These are phyloP conservation scores for Saturnia pavonia DNA, from an alignment of 2,888 invertebrate species.

Conservation along the genomic window DNA sequence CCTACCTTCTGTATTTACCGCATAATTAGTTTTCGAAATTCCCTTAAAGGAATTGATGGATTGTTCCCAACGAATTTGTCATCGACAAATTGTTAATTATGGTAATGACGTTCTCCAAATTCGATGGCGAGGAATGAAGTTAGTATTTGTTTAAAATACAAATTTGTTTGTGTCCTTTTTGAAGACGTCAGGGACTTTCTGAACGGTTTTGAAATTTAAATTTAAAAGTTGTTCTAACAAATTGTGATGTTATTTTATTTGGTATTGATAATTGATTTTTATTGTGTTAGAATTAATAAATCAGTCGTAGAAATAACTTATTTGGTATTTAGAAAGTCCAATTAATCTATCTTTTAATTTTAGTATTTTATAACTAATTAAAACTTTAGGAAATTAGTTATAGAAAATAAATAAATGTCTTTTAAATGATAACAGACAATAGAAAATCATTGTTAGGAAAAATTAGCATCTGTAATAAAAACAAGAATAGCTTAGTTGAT, in stretches of 20 bases:
- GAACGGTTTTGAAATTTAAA: background rate
- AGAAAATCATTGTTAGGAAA: too few species aligned
- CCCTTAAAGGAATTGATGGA: slow-evolving; percentile 58
- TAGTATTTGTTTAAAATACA: slow-evolving; percentile 42
- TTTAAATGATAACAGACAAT: too few species aligned
- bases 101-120: slow-evolving; percentile 52
- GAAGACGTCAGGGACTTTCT: slow-evolving; percentile 35
- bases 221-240: background rate
- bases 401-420: too few species aligned
- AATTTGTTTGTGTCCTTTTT: slow-evolving; percentile 48
- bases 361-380: too few species aligned
- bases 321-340: too few species aligned
- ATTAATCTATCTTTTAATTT: too few species aligned
- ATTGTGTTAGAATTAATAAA: background rate
- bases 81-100: slow-evolving; percentile 69
- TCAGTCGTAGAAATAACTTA: too few species aligned
- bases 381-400: too few species aligned
- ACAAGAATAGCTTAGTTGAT: background rate
- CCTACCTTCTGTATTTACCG: slow-evolving; percentile 41
- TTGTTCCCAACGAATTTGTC: slow-evolving; percentile 64
- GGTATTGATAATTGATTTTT: background rate
- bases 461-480: too few species aligned
- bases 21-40: slow-evolving; percentile 64
- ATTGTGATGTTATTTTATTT: background rate
- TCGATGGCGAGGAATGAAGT: slow-evolving; percentile 43